These are phyloP conservation scores for Australoheros scitulus DNA, from an alignment of 2,113 vertebrate genomes.

Conservation along the genomic window DNA sequence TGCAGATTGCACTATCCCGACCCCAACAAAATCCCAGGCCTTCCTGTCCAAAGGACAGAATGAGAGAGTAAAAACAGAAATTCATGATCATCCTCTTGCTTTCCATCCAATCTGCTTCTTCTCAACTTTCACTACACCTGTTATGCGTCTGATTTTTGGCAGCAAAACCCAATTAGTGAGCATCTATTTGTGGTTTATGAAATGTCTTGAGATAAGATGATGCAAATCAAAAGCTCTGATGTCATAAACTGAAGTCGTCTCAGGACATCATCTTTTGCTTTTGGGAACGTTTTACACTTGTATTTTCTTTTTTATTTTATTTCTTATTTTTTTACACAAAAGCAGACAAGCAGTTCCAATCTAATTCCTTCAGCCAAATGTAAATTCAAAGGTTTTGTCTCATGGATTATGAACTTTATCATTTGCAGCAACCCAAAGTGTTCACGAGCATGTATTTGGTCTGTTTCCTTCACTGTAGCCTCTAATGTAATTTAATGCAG, in stretches of 20 bases:
- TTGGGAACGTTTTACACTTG: neutral
- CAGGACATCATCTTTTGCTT: neutral
- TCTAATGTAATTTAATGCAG: neutral
- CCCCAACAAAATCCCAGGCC: constrained; percentile 1
- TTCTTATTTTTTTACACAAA: neutral
- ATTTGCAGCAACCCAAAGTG: neutral
- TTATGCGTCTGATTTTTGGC: constrained; percentile 19
- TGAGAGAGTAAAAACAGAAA: neutral
- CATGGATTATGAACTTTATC: neutral
- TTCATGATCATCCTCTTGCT: neutral
- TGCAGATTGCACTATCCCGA: constrained; percentile 2
- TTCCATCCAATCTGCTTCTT: neutral
- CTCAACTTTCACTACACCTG: constrained; percentile 35
- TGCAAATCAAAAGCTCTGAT: neutral
- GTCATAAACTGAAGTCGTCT: neutral
- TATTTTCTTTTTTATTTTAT: neutral
- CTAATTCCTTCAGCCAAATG: neutral
- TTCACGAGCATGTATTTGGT: neutral
- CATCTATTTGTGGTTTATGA: constrained; percentile 9
- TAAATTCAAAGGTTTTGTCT: neutral
- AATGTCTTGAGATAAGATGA: neutral
- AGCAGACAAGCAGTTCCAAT: neutral
- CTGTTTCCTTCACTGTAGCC: neutral
- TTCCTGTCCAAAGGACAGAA: neutral
- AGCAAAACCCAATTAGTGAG: constrained; percentile 16